Base-by-base conservation (phyloP, 2,113 vertebrate genomes). In the Ornithorhynchus anatinus region DNA sequence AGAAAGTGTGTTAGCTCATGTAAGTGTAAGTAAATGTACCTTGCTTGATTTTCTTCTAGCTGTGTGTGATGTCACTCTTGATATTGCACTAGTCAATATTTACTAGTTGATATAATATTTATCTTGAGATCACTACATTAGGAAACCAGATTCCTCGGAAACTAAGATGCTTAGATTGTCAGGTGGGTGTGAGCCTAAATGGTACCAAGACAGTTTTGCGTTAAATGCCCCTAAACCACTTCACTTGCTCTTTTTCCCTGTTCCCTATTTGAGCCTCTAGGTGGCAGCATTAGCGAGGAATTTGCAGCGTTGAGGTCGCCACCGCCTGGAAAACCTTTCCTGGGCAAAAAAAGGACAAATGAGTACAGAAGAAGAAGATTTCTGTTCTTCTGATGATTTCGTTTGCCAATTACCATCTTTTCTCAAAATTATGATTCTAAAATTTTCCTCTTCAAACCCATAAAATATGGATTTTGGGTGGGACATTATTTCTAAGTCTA, bases 241-340 rank as follows among this genome's bases (percentile, higher is more conserved):
- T 44, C 3, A n/a, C 25, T 35, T 67, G 65, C 27, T 0, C 29
- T 51, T 31, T 67, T 59, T 39, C 23, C 6, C 23, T 75, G 36
- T 89, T 42, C 56, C 67, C 56, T 14, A 17, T 6, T 81, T 79
- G 44, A 75, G 69, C 79, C 92, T 89, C 81, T 76, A 90, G 91
- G 69, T 93, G 91, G 89, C 91, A 92, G 89, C 88, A 92, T 92
- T 69, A 84, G 90, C 92, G 87, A 92, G 82, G 67, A 84, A 43
- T n/a, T 91, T 90, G 44, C 17, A 10, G 31, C 43, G 44, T 23
- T 43, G 73, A 69, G 42, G 6, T 57, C 62, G 27, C 17, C 69
- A 67, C 75, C 80, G 65, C 54, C 76, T 86, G 32, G 56, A 50
- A 59, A 38, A 80, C 37, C n/a, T 17, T 6, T 33, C 8, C 2